Base-by-base conservation (phyloP, 2,797 vertebrate genomes). In the Diceros bicornis region DNA sequence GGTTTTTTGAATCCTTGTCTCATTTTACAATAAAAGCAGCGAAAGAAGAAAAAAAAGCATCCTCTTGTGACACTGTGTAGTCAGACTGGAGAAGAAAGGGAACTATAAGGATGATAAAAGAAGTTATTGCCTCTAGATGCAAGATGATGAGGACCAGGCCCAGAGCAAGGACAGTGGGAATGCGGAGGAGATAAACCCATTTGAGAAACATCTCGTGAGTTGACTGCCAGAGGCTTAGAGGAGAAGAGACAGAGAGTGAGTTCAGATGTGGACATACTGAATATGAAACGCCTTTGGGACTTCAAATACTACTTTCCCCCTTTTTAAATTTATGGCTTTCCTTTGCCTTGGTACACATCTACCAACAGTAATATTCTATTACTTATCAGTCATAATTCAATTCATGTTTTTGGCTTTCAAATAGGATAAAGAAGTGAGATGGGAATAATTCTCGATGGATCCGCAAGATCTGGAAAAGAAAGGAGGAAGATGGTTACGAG, bases 291-390 rank as follows among this genome's bases (percentile, higher is more conserved):
- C 20, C 37, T 96, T 71, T 89, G 72, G 12, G n/a, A 91, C 71
- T 96, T 93, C 44, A 69, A 96, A 91, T 50, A 64, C 13, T 61
- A 83, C 21, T 88, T 50, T 62, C 25, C 17, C 6, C 77, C 52
- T n/a, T 92, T 86, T 87, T 74, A 82, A 85, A 91, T 72, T 21
- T 75, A 94, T 72, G 41, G 47, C 13, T 94, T 94, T 72, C 57
- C 55, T 82, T 94, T 88, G 57, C 17, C 29, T 89, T 90, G 75
- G 25, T 59, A 85, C 20, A 85, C 29, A 78, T 66, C 25, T 37
- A 82, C 68, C 72, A 79, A 41, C 16, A 88, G 77, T 29, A 93
- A 83, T 84, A 59, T n/a, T 90, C 82, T 68, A 94, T 29, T 91
- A 32, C 37, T 34, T 89, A 85, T 68, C 23, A 50, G 52, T 50